Evolutionary conservation across 1,140 invertebrate species (phyloP), one percentile per base, ranked within the genome.

Genomic region (Drosophila arawakana): DNA sequence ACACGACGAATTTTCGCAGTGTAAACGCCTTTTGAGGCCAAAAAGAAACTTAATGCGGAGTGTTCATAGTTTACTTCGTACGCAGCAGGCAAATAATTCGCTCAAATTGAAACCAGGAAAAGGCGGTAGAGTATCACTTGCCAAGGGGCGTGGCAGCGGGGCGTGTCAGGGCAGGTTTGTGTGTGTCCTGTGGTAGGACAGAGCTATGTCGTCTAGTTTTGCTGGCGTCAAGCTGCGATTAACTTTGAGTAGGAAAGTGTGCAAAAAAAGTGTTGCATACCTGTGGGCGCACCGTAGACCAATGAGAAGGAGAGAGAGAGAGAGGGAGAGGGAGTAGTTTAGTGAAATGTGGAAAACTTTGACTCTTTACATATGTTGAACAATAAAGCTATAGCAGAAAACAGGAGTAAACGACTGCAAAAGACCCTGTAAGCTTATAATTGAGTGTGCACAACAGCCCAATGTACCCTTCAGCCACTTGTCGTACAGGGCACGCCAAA

Each of bases 81-180:
- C 57, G 46, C 74, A 76, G 74, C 74, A 37, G 69, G 74, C 54
- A 77, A 74, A 70, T 70, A 78, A 84, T 78, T 85, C 69, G 68
- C 47, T 75, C 70, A 75, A 62, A 77, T 58, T 47, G 63, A 65
- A 70, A 70, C 65, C 76, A 74, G 63, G 63, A 65, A 63, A 71
- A 71, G 62, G 10, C 30, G 44, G 13, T 25, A 25, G 35, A 5
- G 10, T 4, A 25, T 0, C 4, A 18, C 18, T 4, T 9, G 18
- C 10, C 34, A 37, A 30, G 39, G 7, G 35, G 10, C 2, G 43
- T n/a, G 2, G 10, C 0, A 9, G 35, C 8, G 35, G 8, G 4
- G 43, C 25, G 25, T 4, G 25, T 2, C 25, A 30, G 25, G 25
- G 18, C 18, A 21, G 25, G 21, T 8, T 15, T 30, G 2, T 4